Conservation (phyloP, 2,797 vertebrate genomes). For the Brachymystax lenok region DNA sequence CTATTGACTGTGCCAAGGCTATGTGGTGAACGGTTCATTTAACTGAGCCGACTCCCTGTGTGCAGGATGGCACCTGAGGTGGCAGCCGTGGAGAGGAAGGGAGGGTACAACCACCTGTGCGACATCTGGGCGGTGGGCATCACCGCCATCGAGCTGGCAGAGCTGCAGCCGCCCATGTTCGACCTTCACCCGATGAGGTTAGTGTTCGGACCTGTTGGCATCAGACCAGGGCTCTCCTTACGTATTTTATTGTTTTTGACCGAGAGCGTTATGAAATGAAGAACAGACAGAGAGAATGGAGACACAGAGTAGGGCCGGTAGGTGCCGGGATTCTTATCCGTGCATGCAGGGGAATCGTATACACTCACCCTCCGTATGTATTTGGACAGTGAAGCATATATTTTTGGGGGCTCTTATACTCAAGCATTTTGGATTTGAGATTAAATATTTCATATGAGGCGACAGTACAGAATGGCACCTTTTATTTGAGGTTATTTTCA, state of each 20-base stretch:
- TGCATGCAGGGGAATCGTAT: too few species aligned
- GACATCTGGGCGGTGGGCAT: slow-evolving; percentile 88
- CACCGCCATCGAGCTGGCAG: slow-evolving; percentile 85
- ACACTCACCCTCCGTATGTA: too few species aligned
- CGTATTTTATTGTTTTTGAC: background rate
- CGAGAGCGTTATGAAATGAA: background rate
- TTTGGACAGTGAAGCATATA: too few species aligned
- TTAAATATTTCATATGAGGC: too few species aligned
- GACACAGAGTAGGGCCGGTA: too few species aligned
- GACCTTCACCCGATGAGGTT: slow-evolving; percentile 87
- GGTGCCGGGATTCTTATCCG: too few species aligned
- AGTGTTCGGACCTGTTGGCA: background rate
- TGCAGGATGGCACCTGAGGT: slow-evolving; percentile 74
- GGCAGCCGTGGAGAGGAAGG: slow-evolving; percentile 86
- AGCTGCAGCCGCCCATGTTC: slow-evolving; percentile 88
- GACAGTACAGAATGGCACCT: too few species aligned
- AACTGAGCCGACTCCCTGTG: background rate
- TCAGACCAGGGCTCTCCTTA: background rate
- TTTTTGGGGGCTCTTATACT: too few species aligned
- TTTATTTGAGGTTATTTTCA: too few species aligned
- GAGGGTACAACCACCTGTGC: slow-evolving; percentile 86
- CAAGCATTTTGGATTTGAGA: too few species aligned
- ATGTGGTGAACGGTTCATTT: background rate
- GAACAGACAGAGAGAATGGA: background rate
- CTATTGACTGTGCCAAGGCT: background rate